Evolutionary conservation across 2,113 vertebrate species (phyloP).

Genomic region (Ivindomyrus marchei): DNA sequence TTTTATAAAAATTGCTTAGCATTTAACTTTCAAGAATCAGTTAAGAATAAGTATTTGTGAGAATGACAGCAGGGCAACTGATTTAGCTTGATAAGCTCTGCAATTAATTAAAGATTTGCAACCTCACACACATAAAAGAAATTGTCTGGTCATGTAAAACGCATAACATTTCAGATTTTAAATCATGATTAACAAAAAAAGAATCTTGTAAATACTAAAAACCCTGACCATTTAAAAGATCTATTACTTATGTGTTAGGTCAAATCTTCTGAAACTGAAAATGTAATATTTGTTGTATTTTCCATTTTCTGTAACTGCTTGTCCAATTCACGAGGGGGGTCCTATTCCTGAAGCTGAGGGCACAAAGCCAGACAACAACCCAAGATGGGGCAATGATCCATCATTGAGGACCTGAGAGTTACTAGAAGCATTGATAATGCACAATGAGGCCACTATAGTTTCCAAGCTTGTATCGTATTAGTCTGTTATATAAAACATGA

Average conservation of each 20-base stretch:
- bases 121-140: too few relatives aligned
- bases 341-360: neutral
- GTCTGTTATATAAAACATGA: neutral
- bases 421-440: neutral
- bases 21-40: too few relatives aligned
- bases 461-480: neutral
- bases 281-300: neutral
- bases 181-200: too few relatives aligned
- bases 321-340: neutral
- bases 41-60: too few relatives aligned
- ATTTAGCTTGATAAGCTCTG: neutral
- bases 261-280: neutral
- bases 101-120: neutral
- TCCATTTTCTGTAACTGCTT: neutral
- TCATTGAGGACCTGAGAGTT: neutral
- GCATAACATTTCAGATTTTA: too few relatives aligned
- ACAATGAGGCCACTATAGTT: neutral
- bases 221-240: neutral
- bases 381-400: too few relatives aligned
- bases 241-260: neutral
- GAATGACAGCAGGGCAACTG: too few relatives aligned
- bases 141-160: too few relatives aligned
- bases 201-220: too few relatives aligned
- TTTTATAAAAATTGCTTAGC: too few relatives aligned
- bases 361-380: neutral